phyloP scores from a whole-genome alignment of 1,140 invertebrate species.

The Drosophila oshimai region DNA sequence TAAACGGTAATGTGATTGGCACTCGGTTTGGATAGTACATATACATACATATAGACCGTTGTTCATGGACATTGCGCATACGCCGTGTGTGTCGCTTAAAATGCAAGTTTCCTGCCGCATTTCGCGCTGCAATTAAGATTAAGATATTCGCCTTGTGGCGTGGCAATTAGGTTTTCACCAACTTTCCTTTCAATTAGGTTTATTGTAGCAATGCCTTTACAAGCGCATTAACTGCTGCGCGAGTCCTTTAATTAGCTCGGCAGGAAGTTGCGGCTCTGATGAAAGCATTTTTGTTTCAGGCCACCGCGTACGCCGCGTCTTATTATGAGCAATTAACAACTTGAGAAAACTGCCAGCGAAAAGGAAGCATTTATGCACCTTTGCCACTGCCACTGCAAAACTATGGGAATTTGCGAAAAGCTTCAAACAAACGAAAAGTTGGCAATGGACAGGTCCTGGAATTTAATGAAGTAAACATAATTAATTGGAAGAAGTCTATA shows the following conservation, averaged over 20 bases:
- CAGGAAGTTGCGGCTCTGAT: conserved; percentile 48
- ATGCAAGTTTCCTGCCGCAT: conserved; percentile 19
- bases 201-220: conserved; percentile 48
- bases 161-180: conserved; percentile 58
- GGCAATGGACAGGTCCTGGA: background rate
- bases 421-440: background rate
- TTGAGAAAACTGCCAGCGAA: conserved; percentile 29
- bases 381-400: conserved; percentile 1
- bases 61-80: background rate
- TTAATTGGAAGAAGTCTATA: conserved; percentile 42
- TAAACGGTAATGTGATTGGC: conserved; percentile 43
- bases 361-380: conserved; percentile 42
- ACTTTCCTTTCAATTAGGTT: conserved; percentile 67
- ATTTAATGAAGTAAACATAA: conserved; percentile 56
- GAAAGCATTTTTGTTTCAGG: conserved; percentile 42
- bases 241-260: conserved; percentile 73
- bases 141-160: conserved; percentile 25
- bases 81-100: background rate
- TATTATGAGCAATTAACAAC: conserved; percentile 75
- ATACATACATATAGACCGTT: background rate
- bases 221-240: conserved; percentile 40
- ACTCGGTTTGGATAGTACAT: conserved; percentile 7
- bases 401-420: background rate
- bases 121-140: conserved; percentile 51
- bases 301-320: conserved; percentile 49